phyloP scores from a whole-genome alignment of 2,888 invertebrate genomes.

The Brachyptera risi region DNA sequence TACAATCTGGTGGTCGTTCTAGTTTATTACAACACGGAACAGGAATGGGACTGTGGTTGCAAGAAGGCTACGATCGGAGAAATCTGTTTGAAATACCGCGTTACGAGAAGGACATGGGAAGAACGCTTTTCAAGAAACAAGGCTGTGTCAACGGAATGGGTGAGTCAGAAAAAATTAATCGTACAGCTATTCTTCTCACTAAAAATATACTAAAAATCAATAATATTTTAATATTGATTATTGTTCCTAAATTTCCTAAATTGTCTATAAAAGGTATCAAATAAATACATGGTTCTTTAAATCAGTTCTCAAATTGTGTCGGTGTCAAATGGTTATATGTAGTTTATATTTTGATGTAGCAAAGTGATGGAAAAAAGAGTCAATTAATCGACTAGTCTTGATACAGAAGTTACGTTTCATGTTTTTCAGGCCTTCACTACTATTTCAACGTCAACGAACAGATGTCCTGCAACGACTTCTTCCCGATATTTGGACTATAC shows the following conservation, averaged over 20 bases:
- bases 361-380: background rate
- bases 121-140: background rate
- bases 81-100: conserved; percentile 1
- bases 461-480: conserved; percentile 30
- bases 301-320: too few species aligned
- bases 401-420: too few species aligned
- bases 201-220: too few species aligned
- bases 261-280: too few species aligned
- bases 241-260: too few species aligned
- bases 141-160: conserved; percentile 23
- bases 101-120: background rate
- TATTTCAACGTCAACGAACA: conserved; percentile 32
- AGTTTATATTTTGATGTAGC: too few species aligned
- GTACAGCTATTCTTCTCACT: too few species aligned
- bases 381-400: background rate
- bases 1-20: background rate
- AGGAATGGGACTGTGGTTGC: conserved; percentile 13
- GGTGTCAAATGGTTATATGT: too few species aligned
- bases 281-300: too few species aligned
- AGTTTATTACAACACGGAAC: background rate
- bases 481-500: conserved; percentile 26
- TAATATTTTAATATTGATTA: too few species aligned
- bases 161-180: background rate
- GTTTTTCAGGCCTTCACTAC: conserved; percentile 34
- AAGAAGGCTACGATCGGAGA: background rate